phyloP scores from a whole-genome alignment of 2,888 invertebrate species.

The Cephus runcator region DNA sequence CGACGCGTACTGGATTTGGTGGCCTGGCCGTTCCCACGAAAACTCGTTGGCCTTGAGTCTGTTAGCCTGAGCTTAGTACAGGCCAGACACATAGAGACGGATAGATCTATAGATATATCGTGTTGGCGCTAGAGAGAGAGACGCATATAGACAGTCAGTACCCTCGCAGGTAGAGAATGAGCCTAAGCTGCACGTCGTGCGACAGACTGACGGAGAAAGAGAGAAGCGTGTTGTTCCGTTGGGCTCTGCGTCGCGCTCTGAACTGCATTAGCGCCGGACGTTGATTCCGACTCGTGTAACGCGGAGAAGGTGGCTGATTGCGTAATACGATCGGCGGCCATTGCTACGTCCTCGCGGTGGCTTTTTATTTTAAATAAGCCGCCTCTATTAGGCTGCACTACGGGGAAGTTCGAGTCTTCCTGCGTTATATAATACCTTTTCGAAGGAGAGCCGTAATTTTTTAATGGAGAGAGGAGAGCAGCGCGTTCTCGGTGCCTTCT shows the following conservation, averaged over 20 bases:
- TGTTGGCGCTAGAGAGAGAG: background rate
- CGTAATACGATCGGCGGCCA: background rate
- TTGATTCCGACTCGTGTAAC: background rate
- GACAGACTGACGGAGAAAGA: background rate
- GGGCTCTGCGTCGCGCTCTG: background rate
- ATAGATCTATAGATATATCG: background rate
- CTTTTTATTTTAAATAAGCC: background rate
- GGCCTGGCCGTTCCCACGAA: constrained; percentile 43
- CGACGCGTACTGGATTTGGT: background rate
- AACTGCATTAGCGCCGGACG: background rate
- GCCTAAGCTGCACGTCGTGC: background rate
- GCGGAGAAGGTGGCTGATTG: background rate
- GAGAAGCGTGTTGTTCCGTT: background rate
- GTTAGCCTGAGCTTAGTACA: constrained; percentile 9
- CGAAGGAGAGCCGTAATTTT: background rate
- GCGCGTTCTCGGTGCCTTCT: too few species aligned
- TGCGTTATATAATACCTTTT: background rate
- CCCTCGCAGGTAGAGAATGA: background rate
- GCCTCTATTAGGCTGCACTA: background rate
- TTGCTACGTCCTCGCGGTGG: background rate
- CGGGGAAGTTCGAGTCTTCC: constrained; percentile 2
- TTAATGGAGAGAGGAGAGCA: background rate
- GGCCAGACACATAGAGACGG: background rate
- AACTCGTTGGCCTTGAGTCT: constrained; percentile 45
- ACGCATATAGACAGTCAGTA: background rate